A percentile compares a stretch with the other conserved stretches of the same genome.
phyloP scores from a whole-genome alignment of 2,113 vertebrate species.

The Smithornis capensis region DNA sequence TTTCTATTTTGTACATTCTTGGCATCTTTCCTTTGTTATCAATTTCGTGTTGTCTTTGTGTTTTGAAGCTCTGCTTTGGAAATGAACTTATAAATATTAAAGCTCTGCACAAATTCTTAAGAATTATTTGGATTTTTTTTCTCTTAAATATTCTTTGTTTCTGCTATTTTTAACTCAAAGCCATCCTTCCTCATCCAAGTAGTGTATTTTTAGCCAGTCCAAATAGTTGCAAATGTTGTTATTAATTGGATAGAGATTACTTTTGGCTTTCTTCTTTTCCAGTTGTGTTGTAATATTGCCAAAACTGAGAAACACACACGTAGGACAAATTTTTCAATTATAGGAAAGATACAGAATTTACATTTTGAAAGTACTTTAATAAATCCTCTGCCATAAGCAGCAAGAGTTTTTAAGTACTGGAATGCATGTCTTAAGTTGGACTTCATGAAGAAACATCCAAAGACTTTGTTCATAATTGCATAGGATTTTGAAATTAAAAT shows the following conservation, averaged over 20 bases:
- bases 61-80: neutral
- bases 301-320: neutral
- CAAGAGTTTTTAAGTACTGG: neutral
- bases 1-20: conserved; percentile 56
- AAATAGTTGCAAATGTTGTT: conserved; percentile 10
- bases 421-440: neutral
- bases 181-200: neutral
- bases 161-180: conserved; percentile 33
- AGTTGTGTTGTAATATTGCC: neutral
- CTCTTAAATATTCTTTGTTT: conserved; percentile 1
- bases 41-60: neutral
- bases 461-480: conserved; percentile 30
- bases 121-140: neutral
- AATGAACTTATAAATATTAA: conserved; percentile 12
- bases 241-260: conserved; percentile 12
- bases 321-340: neutral
- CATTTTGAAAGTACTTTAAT: conserved; percentile 12
- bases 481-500: conserved; percentile 36
- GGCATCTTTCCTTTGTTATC: neutral
- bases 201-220: conserved; percentile 14
- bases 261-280: conserved; percentile 6
- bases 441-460: neutral
- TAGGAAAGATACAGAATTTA: neutral
- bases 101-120: neutral
- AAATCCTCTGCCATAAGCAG: neutral